These are phyloP conservation scores for Haliclona indistincta DNA, from an alignment of 37 sponge, comb jelly and placozoan species.

Conservation along the genomic window DNA sequence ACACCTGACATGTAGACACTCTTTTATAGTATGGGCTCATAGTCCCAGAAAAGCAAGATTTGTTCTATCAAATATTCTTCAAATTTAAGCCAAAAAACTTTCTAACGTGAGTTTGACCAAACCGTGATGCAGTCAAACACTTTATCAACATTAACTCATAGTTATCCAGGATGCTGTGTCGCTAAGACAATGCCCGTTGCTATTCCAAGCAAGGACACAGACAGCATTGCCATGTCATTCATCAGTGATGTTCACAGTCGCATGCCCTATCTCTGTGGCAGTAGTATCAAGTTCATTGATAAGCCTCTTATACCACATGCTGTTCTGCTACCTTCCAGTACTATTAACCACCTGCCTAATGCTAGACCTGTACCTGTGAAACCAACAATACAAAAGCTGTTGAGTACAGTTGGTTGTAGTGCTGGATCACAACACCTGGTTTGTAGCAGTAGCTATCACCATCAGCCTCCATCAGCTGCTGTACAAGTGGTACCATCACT, in stretches of 20 bases:
- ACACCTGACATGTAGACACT: background rate
- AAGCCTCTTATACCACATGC: slow-evolving; percentile 12
- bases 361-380: background rate
- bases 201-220: slow-evolving; percentile 36
- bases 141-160: background rate
- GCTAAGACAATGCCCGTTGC: slow-evolving; percentile 33
- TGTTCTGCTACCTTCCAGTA: slow-evolving; percentile 13
- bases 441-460: too few species aligned
- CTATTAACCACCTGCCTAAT: background rate
- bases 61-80: slow-evolving; percentile 72
- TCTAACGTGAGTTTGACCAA: slow-evolving; percentile 40
- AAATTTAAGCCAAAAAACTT: slow-evolving; percentile 43
- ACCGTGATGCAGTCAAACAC: background rate
- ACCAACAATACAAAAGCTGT: background rate
- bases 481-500: too few species aligned
- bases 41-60: slow-evolving; percentile 57
- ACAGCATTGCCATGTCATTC: slow-evolving; percentile 25
- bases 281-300: slow-evolving; percentile 21
- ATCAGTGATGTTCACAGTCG: slow-evolving; percentile 47
- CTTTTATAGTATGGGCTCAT: slow-evolving; percentile 72
- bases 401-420: too few species aligned
- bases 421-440: too few species aligned
- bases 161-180: slow-evolving; percentile 84
- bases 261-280: slow-evolving; percentile 60
- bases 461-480: too few species aligned